phyloP scores from a whole-genome alignment of 2,888 invertebrate genomes.

The Drosophila prostipennis region DNA sequence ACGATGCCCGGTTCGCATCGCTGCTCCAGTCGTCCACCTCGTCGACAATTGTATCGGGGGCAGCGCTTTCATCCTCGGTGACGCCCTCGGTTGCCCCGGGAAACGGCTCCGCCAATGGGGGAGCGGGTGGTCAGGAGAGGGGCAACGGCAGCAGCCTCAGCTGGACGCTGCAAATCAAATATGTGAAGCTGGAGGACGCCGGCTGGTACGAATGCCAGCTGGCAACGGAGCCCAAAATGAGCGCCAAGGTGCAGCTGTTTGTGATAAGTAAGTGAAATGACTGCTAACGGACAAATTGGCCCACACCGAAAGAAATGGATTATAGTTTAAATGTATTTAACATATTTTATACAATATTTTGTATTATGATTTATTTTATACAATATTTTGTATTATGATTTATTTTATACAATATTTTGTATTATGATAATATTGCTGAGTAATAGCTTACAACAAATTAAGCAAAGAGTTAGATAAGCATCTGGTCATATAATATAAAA shows the following conservation, averaged over 20 bases:
- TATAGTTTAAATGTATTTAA: too few species aligned
- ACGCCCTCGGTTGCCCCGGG: slow-evolving; percentile 80
- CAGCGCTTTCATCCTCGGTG: not conserved
- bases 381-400: too few species aligned
- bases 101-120: slow-evolving; percentile 84
- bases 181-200: slow-evolving; percentile 93
- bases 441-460: too few species aligned
- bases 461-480: too few species aligned
- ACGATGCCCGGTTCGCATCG: slow-evolving; percentile 95
- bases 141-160: slow-evolving; percentile 89
- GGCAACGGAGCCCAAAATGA: slow-evolving; percentile 96
- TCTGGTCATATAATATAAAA: too few species aligned
- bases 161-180: slow-evolving; percentile 96
- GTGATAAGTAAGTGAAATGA: slow-evolving; percentile 65
- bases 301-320: not conserved
- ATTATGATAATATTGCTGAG: too few species aligned
- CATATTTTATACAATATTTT: too few species aligned
- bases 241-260: slow-evolving; percentile 89
- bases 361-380: too few species aligned
- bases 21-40: slow-evolving; percentile 79
- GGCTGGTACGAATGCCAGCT: slow-evolving; percentile 97
- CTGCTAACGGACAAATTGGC: slow-evolving; percentile 11
- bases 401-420: too few species aligned
- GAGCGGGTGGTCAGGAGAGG: slow-evolving; percentile 83
- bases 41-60: slow-evolving; percentile 32